Percentiles rank a stretch among this genome's conserved stretches.
These are phyloP conservation scores for Malthinus seriepunctatus DNA, from an alignment of 2,888 invertebrate species.

Conservation along the genomic window DNA sequence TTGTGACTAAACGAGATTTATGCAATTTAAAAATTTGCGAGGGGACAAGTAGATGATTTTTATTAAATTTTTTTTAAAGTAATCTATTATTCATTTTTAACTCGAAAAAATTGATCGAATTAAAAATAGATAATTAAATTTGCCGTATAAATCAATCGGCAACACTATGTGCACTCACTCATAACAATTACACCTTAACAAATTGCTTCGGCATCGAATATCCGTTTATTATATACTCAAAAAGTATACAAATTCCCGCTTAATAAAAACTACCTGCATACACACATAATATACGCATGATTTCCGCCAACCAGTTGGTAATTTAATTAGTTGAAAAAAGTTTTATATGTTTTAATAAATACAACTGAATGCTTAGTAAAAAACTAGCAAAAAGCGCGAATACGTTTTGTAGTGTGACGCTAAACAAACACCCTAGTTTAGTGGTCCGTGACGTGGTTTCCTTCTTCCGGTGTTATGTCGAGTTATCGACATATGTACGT, in stretches of 20 bases:
- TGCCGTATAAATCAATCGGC: constrained; percentile 16
- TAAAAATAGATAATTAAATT: background rate
- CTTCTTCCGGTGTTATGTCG: constrained; percentile 33
- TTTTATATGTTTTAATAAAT: too few species aligned
- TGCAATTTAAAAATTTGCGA: constrained; percentile 23
- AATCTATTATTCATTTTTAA: background rate
- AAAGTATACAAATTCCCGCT: constrained; percentile 34
- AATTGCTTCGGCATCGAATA: constrained; percentile 23
- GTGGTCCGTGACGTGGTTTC: constrained; percentile 38
- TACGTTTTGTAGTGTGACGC: constrained; percentile 31
- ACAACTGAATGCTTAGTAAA: constrained; percentile 21
- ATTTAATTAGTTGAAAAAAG: constrained; percentile 31
- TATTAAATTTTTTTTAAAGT: constrained; percentile 16
- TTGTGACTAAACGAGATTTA: constrained; percentile 29
- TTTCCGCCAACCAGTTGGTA: constrained; percentile 38
- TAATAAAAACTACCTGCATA: constrained; percentile 35
- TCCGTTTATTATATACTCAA: constrained; percentile 22
- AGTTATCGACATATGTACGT: constrained; percentile 26
- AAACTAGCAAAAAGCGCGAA: constrained; percentile 35
- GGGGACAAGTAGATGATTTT: constrained; percentile 15
- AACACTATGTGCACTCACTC: constrained; percentile 12
- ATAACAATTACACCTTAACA: constrained; percentile 12
- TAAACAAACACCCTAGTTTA: constrained; percentile 33
- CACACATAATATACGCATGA: constrained; percentile 31
- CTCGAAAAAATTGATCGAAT: background rate